Evolutionary conservation across 1,140 invertebrate genomes (phyloP), one percentile per base, ranked within the genome.

Genomic region (Drosophila triauraria): DNA sequence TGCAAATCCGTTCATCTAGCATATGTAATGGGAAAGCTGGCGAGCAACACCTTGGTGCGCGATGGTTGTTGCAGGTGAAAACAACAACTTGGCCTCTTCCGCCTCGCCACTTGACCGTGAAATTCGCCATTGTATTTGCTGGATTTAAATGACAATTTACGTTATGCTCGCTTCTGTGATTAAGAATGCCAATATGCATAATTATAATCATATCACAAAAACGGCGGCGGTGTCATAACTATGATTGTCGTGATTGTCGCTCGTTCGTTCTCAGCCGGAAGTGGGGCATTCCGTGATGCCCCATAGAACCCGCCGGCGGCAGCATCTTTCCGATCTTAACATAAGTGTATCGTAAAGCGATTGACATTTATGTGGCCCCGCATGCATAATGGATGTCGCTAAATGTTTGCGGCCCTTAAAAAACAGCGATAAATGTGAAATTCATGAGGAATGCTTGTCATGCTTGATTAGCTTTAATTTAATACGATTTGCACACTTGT

Each of bases 401-500:
- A 40, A 40, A 40, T 65, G 32, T 63, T 58, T 72, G 65, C 50
- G 43, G 58, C 62, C 64, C 75, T 78, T 46, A 54, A 51, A 42
- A 32, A 48, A 56, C 32, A 20, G 60, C 67, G 23, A 30, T 60
- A 59, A 71, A 74, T 74, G 68, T 60, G 40, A 51, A 74, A 72
- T 72, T 72, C 69, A 65, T 77, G 46, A 69, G 75, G 64, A 70
- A 78, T 63, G 57, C 65, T 35, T 61, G 62, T 58, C 47, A 67
- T 42, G 50, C 56, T 64, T 71, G 51, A 78, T 79, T 83, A 80
- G 65, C 46, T 63, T 50, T 75, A 84, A 87, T 90, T 88, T 84
- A 78, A 87, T 84, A 87, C 84, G 76, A 84, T 81, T 87, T 80
- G 72, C 80, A 90, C 85, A 87, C 84, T 80, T 87, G 85, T 68